Conservation (phyloP, 92 coral and sea anemone genomes). For the Zoanthus sansibaricus region DNA sequence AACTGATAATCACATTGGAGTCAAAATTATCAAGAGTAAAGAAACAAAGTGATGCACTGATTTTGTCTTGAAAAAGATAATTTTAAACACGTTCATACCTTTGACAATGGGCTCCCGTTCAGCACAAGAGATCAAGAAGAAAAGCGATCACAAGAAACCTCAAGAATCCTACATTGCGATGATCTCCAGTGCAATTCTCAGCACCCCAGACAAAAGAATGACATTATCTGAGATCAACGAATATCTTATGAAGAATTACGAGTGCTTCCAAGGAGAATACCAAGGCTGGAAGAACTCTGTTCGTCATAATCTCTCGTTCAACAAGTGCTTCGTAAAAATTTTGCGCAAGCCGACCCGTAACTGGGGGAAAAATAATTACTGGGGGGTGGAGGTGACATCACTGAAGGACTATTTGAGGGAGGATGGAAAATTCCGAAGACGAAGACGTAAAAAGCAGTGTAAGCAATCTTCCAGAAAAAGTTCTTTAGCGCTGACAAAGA, state of each 20-base stretch:
- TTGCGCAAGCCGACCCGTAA: conserved; percentile 59
- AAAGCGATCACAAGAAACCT: conserved; percentile 34
- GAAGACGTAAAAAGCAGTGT: conserved; percentile 14
- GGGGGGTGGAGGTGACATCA: conserved; percentile 56
- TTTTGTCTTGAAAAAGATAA: neutral
- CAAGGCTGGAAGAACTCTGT: conserved; percentile 68
- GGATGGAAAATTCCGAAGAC: conserved; percentile 50
- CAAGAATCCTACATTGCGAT: conserved; percentile 64
- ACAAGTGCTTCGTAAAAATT: conserved; percentile 64
- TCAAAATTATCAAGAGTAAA: neutral
- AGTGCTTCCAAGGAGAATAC: conserved; percentile 63
- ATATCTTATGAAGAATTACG: conserved; percentile 57
- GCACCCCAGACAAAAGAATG: conserved; percentile 64
- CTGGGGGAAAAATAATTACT: conserved; percentile 64
- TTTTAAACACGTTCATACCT: neutral
- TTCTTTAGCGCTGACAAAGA: neutral
- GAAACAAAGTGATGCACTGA: neutral
- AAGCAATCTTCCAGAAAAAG: neutral
- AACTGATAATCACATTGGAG: neutral
- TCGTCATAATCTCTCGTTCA: conserved; percentile 64
- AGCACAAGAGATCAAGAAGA: neutral
- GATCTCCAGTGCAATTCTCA: conserved; percentile 63
- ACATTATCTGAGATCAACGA: conserved; percentile 66
- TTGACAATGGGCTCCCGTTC: neutral
- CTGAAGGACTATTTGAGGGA: conserved; percentile 58